A percentile compares a stretch with the other conserved stretches of the same genome.
Evolutionary conservation across 2,113 vertebrate genomes (phyloP).

Genomic region (Calypte anna): DNA sequence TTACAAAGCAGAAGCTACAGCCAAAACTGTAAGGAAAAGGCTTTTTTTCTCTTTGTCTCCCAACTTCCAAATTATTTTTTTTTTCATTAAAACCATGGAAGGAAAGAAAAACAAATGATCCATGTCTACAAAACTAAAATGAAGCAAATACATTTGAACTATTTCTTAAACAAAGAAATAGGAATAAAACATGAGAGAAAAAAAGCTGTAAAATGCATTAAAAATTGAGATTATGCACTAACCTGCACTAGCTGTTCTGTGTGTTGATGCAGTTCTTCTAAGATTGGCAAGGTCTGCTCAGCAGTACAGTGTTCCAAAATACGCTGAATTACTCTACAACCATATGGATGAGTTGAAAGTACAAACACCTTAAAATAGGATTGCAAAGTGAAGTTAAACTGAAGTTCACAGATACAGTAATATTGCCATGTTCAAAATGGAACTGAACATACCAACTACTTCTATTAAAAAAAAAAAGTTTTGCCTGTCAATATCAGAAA

Average conservation of each 20-base stretch:
- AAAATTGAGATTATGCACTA: not conserved
- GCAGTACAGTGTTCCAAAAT: constrained; percentile 96
- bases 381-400: not conserved
- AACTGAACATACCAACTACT: not conserved
- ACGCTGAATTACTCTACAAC: constrained; percentile 96
- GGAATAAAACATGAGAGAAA: not conserved
- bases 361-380: constrained; percentile 87
- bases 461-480: not conserved
- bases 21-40: constrained; percentile 4
- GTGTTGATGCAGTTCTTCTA: constrained; percentile 94
- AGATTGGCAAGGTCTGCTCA: constrained; percentile 92
- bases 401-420: not conserved
- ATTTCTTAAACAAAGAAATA: not conserved
- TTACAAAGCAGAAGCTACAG: constrained; percentile 18
- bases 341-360: constrained; percentile 95
- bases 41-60: constrained; percentile 49
- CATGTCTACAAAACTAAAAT: not conserved
- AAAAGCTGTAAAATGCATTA: not conserved
- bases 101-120: constrained; percentile 36
- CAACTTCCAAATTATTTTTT: constrained; percentile 44
- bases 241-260: constrained; percentile 97
- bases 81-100: constrained; percentile 54
- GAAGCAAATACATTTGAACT: not conserved
- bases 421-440: not conserved
- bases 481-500: not conserved